These are phyloP conservation scores for Papilio glaucus DNA, from an alignment of 1,140 invertebrate genomes.

Conservation along the genomic window DNA sequence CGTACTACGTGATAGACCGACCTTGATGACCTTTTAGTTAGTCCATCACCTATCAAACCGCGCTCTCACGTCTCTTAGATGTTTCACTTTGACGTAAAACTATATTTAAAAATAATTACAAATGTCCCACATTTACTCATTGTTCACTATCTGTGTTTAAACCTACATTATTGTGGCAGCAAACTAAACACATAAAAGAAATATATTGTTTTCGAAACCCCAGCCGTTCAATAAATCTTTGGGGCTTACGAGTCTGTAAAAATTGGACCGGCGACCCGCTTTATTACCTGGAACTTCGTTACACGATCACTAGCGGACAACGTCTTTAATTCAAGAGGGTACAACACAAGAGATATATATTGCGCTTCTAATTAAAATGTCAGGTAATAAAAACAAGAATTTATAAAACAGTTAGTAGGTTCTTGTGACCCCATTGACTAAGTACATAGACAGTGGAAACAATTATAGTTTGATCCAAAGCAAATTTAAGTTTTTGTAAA, in stretches of 20 bases:
- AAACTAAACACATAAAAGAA: slow-evolving; percentile 20
- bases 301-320: slow-evolving; percentile 9
- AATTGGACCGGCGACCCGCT: slow-evolving; percentile 32
- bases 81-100: not conserved
- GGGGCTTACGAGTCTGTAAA: slow-evolving; percentile 28
- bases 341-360: not conserved
- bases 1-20: too few relatives aligned
- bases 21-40: too few relatives aligned
- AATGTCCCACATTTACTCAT: not conserved
- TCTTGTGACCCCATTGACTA: not conserved
- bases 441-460: not conserved
- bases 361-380: not conserved
- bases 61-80: not conserved
- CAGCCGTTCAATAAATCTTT: slow-evolving; percentile 23
- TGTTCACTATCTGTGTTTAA: slow-evolving; percentile 9
- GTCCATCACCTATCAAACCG: not conserved
- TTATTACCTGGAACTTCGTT: slow-evolving; percentile 31
- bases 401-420: not conserved
- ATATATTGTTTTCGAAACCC: slow-evolving; percentile 27
- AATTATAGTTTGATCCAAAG: too few relatives aligned
- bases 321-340: slow-evolving; percentile 7
- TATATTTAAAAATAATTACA: not conserved
- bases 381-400: not conserved
- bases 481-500: too few relatives aligned
- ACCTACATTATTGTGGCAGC: not conserved